Conservation (phyloP, 2,113 vertebrate species). For the Leucoraja erinaceus region DNA sequence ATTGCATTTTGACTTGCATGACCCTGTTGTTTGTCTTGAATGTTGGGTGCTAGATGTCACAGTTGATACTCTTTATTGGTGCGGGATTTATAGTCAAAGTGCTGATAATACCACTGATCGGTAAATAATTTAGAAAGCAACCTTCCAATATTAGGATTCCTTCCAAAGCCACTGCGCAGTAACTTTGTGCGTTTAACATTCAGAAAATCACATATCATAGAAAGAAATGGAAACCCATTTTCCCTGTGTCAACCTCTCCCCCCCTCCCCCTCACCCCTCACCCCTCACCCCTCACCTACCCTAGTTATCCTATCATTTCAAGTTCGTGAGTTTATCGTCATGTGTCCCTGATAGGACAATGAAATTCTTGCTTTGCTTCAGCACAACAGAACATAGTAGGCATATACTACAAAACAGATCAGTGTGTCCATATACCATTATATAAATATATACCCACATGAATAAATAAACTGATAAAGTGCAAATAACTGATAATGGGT, state of each 20-base stretch:
- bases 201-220: background rate
- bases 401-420: too few relatives aligned
- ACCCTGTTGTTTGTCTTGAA: background rate
- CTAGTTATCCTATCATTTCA: too few relatives aligned
- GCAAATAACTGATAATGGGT: too few relatives aligned
- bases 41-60: constrained; percentile 21
- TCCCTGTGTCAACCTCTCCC: background rate
- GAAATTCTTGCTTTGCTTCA: too few relatives aligned
- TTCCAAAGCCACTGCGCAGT: background rate
- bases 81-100: background rate
- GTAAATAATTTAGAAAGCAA: background rate
- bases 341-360: too few relatives aligned
- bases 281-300: too few relatives aligned
- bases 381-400: too few relatives aligned
- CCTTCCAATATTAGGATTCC: background rate
- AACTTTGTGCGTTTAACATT: background rate
- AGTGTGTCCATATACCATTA: too few relatives aligned
- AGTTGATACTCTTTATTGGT: constrained; percentile 16
- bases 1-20: background rate
- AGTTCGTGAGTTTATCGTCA: too few relatives aligned
- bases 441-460: too few relatives aligned
- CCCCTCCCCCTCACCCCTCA: background rate
- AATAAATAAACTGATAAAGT: too few relatives aligned
- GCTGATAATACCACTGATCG: background rate
- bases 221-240: background rate